Evolutionary conservation across 2,888 invertebrate genomes (phyloP).

Genomic region (Apodemia zela): DNA sequence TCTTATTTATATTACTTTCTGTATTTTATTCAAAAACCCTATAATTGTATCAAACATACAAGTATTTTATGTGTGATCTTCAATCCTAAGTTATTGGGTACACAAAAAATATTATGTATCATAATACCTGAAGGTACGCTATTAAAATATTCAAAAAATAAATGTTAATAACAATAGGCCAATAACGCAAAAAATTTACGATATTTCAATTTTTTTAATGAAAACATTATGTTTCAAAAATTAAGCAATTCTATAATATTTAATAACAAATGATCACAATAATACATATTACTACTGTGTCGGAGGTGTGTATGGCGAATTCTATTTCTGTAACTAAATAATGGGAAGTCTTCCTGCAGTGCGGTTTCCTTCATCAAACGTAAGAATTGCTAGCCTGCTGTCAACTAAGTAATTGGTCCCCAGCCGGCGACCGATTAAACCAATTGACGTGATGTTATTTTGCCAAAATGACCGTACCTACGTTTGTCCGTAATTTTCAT

Average conservation of each 20-base stretch:
- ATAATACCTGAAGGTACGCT: too few species aligned
- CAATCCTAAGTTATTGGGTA: too few species aligned
- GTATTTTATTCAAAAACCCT: too few species aligned
- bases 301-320: slow-evolving; percentile 18
- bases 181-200: too few species aligned
- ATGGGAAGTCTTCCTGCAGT: slow-evolving; percentile 75
- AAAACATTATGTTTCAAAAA: too few species aligned
- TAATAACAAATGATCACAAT: background rate
- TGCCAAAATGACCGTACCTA: slow-evolving; percentile 58
- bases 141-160: too few species aligned
- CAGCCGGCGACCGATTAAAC: slow-evolving; percentile 73
- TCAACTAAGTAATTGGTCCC: slow-evolving; percentile 76
- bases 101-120: too few species aligned
- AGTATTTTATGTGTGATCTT: too few species aligned
- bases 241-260: background rate
- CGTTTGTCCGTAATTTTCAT: slow-evolving; percentile 22
- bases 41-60: too few species aligned
- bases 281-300: background rate
- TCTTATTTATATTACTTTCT: too few species aligned
- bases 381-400: slow-evolving; percentile 78
- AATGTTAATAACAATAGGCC: too few species aligned
- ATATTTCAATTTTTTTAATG: too few species aligned
- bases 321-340: slow-evolving; percentile 58
- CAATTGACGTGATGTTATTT: slow-evolving; percentile 77
- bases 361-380: slow-evolving; percentile 75